Percentiles rank a stretch among this genome's conserved stretches.
phyloP scores from a whole-genome alignment of 2,113 vertebrate genomes.

The Micromys minutus region DNA sequence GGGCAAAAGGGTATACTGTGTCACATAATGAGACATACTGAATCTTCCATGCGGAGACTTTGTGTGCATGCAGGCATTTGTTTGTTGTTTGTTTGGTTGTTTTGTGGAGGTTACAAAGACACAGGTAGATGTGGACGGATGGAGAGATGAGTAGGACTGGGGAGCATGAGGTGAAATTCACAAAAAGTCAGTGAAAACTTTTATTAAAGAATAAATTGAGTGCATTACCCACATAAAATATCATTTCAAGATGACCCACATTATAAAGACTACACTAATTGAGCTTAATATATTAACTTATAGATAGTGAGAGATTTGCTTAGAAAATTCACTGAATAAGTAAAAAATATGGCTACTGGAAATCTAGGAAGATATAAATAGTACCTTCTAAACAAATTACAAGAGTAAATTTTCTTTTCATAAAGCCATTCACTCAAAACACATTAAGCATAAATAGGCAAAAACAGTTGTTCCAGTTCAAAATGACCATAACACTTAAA shows the following conservation, averaged over 20 bases:
- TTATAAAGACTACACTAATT: neutral
- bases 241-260: neutral
- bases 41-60: neutral
- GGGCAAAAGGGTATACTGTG: neutral
- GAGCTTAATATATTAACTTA: neutral
- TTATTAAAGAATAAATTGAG: neutral
- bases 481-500: neutral
- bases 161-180: neutral
- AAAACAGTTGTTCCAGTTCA: neutral
- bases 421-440: neutral
- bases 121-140: neutral
- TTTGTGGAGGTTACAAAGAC: neutral
- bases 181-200: neutral
- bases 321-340: neutral
- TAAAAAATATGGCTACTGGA: neutral
- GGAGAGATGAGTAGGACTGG: neutral
- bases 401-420: neutral
- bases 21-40: neutral
- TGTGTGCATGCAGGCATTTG: too few relatives aligned
- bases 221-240: neutral
- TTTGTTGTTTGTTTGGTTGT: too few relatives aligned
- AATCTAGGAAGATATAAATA: neutral
- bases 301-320: neutral
- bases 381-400: neutral
- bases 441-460: neutral